Percentiles rank a stretch among this genome's conserved stretches.
phyloP scores from a whole-genome alignment of 2,888 invertebrate genomes.

The Rapana venosa region DNA sequence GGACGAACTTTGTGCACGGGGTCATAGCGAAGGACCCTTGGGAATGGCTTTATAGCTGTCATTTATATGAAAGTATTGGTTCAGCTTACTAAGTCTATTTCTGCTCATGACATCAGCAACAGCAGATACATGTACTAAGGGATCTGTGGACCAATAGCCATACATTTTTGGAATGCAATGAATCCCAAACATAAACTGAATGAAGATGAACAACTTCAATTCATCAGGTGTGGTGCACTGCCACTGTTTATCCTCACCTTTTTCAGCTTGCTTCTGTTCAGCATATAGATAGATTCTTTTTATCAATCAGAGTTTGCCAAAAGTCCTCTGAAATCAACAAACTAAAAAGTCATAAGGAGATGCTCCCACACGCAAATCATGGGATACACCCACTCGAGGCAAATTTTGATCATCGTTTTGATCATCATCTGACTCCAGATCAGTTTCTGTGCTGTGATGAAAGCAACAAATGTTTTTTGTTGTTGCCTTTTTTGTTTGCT shows the following conservation, averaged over 20 bases:
- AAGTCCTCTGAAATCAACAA: neutral
- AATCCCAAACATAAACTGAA: constrained; percentile 26
- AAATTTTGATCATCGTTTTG: neutral
- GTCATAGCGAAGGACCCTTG: neutral
- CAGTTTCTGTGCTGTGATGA: neutral
- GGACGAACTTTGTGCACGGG: constrained; percentile 3
- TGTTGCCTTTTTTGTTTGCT: neutral
- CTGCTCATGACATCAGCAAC: constrained; percentile 25
- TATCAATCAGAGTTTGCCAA: neutral
- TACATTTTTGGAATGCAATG: neutral
- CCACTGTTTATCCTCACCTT: neutral
- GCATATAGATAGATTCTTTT: constrained; percentile 14
- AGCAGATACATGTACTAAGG: neutral
- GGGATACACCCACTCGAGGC: neutral
- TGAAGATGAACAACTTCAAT: constrained; percentile 24
- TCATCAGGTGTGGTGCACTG: neutral
- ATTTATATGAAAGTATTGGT: neutral
- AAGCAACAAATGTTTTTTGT: neutral
- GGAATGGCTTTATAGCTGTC: neutral
- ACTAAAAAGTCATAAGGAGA: neutral
- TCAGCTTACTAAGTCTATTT: neutral
- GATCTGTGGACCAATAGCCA: constrained; percentile 4
- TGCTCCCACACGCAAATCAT: neutral
- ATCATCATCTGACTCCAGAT: neutral
- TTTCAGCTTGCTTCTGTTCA: neutral